Percentiles rank a stretch among this genome's conserved stretches.
Evolutionary conservation across 2,113 vertebrate species (phyloP).

Genomic region (Sakesphorus luctuosus): DNA sequence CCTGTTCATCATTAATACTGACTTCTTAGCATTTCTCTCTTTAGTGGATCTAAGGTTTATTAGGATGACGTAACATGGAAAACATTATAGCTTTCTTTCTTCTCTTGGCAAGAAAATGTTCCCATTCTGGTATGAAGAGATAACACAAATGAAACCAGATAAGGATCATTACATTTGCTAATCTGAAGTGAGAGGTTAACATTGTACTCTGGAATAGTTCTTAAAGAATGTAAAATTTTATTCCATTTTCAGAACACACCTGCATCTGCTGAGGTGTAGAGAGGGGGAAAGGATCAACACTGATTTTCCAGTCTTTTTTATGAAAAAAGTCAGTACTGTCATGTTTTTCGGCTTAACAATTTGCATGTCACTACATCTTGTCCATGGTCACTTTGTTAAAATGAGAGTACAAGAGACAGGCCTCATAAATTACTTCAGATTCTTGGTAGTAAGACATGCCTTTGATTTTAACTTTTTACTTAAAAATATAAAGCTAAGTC

Average conservation of each 20-base stretch:
- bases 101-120: slow-evolving; percentile 37
- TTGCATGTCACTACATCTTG: slow-evolving; percentile 59
- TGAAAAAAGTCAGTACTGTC: slow-evolving; percentile 62
- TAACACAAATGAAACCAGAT: slow-evolving; percentile 50
- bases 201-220: neutral
- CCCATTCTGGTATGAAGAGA: slow-evolving; percentile 36
- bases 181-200: slow-evolving; percentile 43
- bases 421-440: slow-evolving; percentile 28
- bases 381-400: slow-evolving; percentile 66
- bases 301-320: slow-evolving; percentile 70
- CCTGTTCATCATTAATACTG: neutral
- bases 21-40: slow-evolving; percentile 26
- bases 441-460: slow-evolving; percentile 26
- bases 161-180: slow-evolving; percentile 36
- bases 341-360: slow-evolving; percentile 63
- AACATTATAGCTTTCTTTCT: slow-evolving; percentile 20
- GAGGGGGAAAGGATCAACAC: slow-evolving; percentile 3
- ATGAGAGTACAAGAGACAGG: slow-evolving; percentile 13
- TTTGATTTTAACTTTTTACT: slow-evolving; percentile 45
- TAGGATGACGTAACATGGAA: slow-evolving; percentile 53
- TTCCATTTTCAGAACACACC: slow-evolving; percentile 45
- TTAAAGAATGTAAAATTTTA: neutral
- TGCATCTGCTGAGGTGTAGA: slow-evolving; percentile 41
- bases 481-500: neutral
- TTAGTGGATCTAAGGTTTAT: slow-evolving; percentile 1